Evolutionary conservation across 2,797 vertebrate genomes (phyloP).

Genomic region (Erethizon dorsatum): DNA sequence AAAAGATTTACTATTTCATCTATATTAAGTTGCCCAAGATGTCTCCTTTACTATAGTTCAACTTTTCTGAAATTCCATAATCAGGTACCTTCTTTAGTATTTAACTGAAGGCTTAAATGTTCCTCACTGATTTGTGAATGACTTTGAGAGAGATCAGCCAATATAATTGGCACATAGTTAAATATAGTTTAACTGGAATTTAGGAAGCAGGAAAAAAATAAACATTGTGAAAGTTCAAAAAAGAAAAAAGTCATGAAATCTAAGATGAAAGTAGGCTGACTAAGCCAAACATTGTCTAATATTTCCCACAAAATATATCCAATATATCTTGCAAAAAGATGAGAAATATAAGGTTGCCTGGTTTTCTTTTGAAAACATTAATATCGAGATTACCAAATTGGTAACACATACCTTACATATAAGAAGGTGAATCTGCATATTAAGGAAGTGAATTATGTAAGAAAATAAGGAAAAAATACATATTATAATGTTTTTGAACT

Average conservation of each 20-base stretch:
- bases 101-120: background rate
- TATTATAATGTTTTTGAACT: background rate
- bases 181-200: background rate
- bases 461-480: background rate
- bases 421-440: background rate
- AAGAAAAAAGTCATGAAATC: background rate
- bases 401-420: background rate
- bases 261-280: background rate
- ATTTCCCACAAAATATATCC: background rate
- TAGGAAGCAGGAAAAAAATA: background rate
- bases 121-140: background rate
- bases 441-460: background rate
- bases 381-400: background rate
- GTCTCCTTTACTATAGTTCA: background rate
- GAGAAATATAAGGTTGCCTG: background rate
- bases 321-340: background rate
- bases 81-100: background rate
- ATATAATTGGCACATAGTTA: background rate
- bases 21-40: background rate
- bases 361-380: conserved; percentile 36
- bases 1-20: background rate
- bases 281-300: background rate
- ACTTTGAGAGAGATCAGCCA: background rate
- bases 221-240: background rate
- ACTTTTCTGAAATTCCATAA: background rate